These are phyloP conservation scores for Villa cingulata DNA, from an alignment of 2,888 invertebrate species.

Conservation along the genomic window DNA sequence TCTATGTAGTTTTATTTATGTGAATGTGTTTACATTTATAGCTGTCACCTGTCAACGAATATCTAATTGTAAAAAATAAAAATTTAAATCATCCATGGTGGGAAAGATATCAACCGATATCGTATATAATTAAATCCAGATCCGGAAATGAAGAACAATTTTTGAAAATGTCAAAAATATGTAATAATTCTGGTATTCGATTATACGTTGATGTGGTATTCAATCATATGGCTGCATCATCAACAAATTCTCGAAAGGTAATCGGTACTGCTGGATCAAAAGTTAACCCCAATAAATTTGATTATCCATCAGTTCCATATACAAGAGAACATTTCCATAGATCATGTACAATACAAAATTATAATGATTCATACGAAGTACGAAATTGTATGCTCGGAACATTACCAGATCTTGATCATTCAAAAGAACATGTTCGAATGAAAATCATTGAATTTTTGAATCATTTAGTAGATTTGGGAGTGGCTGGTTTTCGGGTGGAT, in stretches of 20 bases:
- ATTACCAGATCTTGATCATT: slow-evolving; percentile 63
- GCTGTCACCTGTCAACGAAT: slow-evolving; percentile 47
- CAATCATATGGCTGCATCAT: slow-evolving; percentile 65
- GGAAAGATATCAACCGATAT: slow-evolving; percentile 79
- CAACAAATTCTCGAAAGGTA: slow-evolving; percentile 1
- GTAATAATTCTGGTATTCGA: slow-evolving; percentile 62
- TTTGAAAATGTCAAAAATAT: slow-evolving; percentile 55
- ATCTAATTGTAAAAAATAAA: slow-evolving; percentile 34
- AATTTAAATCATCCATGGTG: slow-evolving; percentile 59
- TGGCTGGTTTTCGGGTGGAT: slow-evolving; percentile 73
- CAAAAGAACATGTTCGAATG: slow-evolving; percentile 23
- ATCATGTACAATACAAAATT: slow-evolving; percentile 50
- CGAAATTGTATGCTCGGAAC: slow-evolving; percentile 58
- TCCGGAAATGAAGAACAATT: slow-evolving; percentile 60
- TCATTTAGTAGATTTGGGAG: slow-evolving; percentile 45
- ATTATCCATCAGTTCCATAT: slow-evolving; percentile 54
- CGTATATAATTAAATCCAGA: slow-evolving; percentile 55
- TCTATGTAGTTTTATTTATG: no score
- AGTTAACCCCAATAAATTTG: slow-evolving; percentile 40
- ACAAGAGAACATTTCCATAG: slow-evolving; percentile 52
- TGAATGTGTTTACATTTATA: slow-evolving; percentile 22
- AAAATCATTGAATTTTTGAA: slow-evolving; percentile 25
- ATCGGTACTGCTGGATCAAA: slow-evolving; percentile 50
- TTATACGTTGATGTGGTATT: slow-evolving; percentile 73
- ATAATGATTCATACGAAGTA: slow-evolving; percentile 48